A percentile compares a stretch with the other conserved stretches of the same genome.
phyloP scores from a whole-genome alignment of 2,888 invertebrate genomes.

The Smittia aterrima region DNA sequence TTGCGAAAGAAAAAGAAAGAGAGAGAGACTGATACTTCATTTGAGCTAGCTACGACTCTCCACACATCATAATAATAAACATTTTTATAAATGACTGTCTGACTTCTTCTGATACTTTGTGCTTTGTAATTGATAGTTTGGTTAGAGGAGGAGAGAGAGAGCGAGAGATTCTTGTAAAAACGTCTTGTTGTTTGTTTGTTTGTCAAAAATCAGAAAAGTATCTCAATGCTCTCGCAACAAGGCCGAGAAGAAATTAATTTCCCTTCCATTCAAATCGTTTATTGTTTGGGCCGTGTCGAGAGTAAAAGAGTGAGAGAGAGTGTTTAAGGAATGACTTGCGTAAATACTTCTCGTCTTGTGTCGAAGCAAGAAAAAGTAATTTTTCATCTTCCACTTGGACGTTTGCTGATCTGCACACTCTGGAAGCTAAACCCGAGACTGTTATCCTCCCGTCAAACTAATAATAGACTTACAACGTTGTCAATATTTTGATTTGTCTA shows the following conservation, averaged over 20 bases:
- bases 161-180: slow-evolving; percentile 9
- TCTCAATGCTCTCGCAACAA: slow-evolving; percentile 16
- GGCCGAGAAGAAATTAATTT: slow-evolving; percentile 18
- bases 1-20: no score
- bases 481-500: slow-evolving; percentile 36
- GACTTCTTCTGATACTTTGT: slow-evolving; percentile 7
- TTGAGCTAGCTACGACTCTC: background rate
- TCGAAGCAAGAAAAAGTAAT: background rate
- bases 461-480: slow-evolving; percentile 30
- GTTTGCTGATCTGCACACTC: slow-evolving; percentile 21
- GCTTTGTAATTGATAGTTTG: slow-evolving; percentile 35
- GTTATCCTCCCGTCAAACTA: slow-evolving; percentile 3
- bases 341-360: background rate
- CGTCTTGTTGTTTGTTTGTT: slow-evolving; percentile 28
- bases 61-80: slow-evolving; percentile 22
- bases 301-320: no score
- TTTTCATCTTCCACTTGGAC: slow-evolving; percentile 1
- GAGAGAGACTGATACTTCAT: no score
- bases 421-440: slow-evolving; percentile 14
- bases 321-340: slow-evolving; percentile 30
- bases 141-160: background rate
- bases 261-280: slow-evolving; percentile 26
- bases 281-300: slow-evolving; percentile 22
- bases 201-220: slow-evolving; percentile 14
- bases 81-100: slow-evolving; percentile 24